Evolutionary conservation across 2,888 invertebrate species (phyloP).

Genomic region (Junonia oenone): DNA sequence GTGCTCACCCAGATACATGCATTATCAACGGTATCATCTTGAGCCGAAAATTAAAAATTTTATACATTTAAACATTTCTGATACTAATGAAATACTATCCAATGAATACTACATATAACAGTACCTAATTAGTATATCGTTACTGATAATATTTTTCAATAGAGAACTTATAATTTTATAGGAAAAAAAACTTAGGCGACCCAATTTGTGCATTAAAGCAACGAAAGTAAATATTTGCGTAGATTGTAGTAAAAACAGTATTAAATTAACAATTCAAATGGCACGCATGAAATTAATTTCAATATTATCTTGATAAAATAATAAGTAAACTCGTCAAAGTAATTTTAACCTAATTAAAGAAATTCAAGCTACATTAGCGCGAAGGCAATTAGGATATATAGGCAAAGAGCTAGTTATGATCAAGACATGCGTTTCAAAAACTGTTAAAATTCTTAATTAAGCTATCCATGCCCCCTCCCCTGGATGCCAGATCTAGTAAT

Average conservation of each 20-base stretch:
- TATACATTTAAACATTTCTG: no score
- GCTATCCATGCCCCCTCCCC: no score
- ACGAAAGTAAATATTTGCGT: not conserved
- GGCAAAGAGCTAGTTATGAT: not conserved
- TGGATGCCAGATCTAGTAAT: no score
- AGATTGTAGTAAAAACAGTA: not conserved
- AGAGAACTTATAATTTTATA: no score
- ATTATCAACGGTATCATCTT: no score
- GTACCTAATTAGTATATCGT: no score
- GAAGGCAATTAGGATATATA: constrained; percentile 8
- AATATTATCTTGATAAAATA: constrained; percentile 4
- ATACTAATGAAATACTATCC: no score
- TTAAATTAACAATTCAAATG: not conserved
- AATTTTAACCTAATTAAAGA: constrained; percentile 21
- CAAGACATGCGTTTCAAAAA: not conserved
- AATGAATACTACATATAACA: no score
- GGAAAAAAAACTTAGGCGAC: not conserved
- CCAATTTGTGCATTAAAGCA: not conserved
- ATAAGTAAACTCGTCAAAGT: constrained; percentile 6
- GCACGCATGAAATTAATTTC: constrained; percentile 3
- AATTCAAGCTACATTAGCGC: constrained; percentile 20
- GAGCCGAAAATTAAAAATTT: no score
- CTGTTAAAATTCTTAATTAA: no score
- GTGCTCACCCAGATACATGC: no score
- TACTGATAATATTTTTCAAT: no score